These are phyloP conservation scores for Colinus virginianus DNA, from an alignment of 2,113 vertebrate species.

Conservation along the genomic window DNA sequence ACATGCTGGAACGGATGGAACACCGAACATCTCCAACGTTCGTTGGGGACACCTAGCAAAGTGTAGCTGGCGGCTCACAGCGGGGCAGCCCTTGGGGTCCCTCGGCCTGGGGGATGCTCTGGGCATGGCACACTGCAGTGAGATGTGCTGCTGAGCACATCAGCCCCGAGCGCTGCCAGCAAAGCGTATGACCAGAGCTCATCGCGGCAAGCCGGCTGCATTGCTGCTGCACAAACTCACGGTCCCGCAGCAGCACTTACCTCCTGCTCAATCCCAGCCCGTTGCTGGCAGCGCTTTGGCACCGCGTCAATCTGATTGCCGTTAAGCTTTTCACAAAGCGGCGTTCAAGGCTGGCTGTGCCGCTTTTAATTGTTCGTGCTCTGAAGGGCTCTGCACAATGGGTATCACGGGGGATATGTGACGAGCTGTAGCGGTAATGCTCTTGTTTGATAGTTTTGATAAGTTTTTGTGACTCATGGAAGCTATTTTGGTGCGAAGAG, in stretches of 20 bases:
- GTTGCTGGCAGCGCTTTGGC: background rate
- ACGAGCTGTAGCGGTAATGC: background rate
- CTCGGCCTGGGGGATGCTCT: background rate
- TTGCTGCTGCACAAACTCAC: background rate
- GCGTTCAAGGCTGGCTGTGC: background rate
- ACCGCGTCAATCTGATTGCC: background rate
- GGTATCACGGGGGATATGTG: background rate
- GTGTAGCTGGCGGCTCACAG: background rate
- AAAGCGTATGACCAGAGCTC: background rate
- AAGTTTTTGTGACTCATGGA: background rate
- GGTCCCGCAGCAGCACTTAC: background rate
- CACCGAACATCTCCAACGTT: background rate
- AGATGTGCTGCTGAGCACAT: accelerated
- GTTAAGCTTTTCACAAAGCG: conserved; percentile 2
- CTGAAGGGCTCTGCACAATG: background rate
- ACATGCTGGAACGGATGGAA: background rate
- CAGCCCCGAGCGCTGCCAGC: background rate
- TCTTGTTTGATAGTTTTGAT: background rate
- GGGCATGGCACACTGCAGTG: background rate
- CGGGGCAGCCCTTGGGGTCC: background rate
- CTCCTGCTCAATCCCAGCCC: background rate
- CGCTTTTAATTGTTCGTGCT: background rate
- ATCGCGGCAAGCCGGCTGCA: background rate
- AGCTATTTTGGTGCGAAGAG: background rate
- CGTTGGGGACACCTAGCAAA: background rate